Percentiles rank a stretch among this genome's conserved stretches.
Conservation (phyloP, 2,888 invertebrate genomes). For the Lepeophtheirus nordmannii region DNA sequence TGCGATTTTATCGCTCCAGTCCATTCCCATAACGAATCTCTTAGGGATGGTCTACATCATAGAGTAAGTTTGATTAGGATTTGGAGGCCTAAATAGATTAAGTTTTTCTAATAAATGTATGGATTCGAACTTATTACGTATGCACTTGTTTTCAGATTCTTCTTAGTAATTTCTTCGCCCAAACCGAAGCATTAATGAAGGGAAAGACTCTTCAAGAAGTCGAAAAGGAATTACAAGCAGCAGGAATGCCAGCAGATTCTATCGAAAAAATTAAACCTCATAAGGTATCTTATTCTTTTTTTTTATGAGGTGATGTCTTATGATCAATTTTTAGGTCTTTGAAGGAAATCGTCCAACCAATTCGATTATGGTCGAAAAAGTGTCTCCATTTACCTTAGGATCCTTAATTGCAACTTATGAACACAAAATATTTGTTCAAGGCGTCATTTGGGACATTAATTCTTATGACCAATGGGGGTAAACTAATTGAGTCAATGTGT, state of each 20-base stretch:
- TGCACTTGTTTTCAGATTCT: constrained; percentile 46
- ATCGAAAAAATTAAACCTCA: constrained; percentile 72
- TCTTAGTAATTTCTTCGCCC: constrained; percentile 90
- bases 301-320: background rate
- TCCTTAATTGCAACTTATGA: constrained; percentile 91
- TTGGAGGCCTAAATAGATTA: background rate
- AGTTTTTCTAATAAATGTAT: background rate
- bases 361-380: constrained; percentile 74
- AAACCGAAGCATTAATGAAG: constrained; percentile 94
- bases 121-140: too few relatives aligned
- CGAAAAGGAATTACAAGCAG: constrained; percentile 57
- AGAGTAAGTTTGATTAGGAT: constrained; percentile 39
- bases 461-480: constrained; percentile 99
- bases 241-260: constrained; percentile 56
- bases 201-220: constrained; percentile 53
- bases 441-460: constrained; percentile 97
- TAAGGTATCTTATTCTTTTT: constrained; percentile 43
- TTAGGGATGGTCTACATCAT: constrained; percentile 60
- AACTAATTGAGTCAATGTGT: constrained; percentile 31
- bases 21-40: constrained; percentile 67
- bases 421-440: constrained; percentile 97
- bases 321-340: constrained; percentile 47
- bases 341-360: constrained; percentile 93
- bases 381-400: constrained; percentile 85
- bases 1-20: constrained; percentile 92